These are phyloP conservation scores for Pseudomyrmex cubaensis DNA, from an alignment of 1,140 invertebrate genomes.

Conservation along the genomic window DNA sequence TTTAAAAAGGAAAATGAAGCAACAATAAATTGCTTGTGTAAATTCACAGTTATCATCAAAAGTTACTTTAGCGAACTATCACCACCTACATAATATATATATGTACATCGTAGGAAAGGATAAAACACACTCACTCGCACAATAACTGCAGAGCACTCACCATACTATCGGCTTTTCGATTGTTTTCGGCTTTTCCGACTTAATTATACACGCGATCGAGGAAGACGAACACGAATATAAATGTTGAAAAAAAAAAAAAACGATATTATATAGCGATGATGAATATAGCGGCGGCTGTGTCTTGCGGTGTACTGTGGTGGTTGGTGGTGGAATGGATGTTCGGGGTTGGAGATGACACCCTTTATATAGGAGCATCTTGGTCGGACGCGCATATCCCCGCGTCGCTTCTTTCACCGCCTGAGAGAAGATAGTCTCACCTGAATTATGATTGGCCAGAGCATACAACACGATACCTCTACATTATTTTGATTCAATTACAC, in stretches of 20 bases:
- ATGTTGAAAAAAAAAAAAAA: conserved; percentile 13
- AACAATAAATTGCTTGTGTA: background rate
- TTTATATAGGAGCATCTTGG: conserved; percentile 81
- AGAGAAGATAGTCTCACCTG: conserved; percentile 77
- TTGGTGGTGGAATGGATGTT: conserved; percentile 80
- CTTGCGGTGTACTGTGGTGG: conserved; percentile 58
- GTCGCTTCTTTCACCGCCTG: conserved; percentile 32
- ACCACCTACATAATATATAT: background rate
- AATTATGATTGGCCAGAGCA: conserved; percentile 81
- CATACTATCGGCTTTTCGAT: conserved; percentile 40
- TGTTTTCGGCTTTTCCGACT: conserved; percentile 9
- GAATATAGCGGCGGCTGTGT: conserved; percentile 21
- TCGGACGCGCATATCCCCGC: conserved; percentile 68
- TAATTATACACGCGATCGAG: background rate
- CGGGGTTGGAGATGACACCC: conserved; percentile 80
- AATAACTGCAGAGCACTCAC: conserved; percentile 57
- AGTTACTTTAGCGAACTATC: conserved; percentile 1
- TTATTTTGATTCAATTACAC: conserved; percentile 83
- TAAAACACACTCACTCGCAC: conserved; percentile 43
- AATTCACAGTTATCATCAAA: background rate
- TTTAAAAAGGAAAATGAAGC: background rate
- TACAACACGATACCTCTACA: conserved; percentile 81
- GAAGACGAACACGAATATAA: background rate
- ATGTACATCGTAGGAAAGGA: background rate
- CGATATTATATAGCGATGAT: background rate